Evolutionary conservation across 2,113 vertebrate genomes (phyloP), one percentile per base, ranked within the genome.

Genomic region (Meles meles): DNA sequence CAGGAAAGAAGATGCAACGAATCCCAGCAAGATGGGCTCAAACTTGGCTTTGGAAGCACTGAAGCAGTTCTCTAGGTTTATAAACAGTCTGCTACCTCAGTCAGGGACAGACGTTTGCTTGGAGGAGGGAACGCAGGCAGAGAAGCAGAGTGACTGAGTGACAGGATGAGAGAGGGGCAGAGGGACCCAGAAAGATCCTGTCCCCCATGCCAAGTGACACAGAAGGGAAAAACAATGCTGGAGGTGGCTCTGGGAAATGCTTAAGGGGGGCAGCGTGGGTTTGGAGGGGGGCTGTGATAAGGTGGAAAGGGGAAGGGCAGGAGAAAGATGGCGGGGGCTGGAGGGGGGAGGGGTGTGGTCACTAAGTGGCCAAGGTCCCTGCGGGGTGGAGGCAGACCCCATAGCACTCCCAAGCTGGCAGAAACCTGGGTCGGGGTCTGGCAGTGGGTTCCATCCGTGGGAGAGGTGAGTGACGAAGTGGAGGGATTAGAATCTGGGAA

Each of bases 331-430:
- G 95, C 92, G 90, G 92, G 97, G 94, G 90, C 91, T 89, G 37
- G 77, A 84, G 80, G 92, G 93, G 97, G 96, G 88, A 93, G 97
- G 96, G 98, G 97, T 96, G 98, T 97, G 97, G 98, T 90, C 97
- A 92, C 49, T 65, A 92, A 96, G 87, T 94, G 95, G 92, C 96
- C 94, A 86, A 96, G 83, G 86, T 95, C 69, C 86, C 93, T 47
- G 55, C 25, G 17, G 79, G 37, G n/a, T 67, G 90, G 79, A 88
- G 71, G 71, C 47, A 77, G 86, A 98, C 77, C 95, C 96, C 88
- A 83, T 4, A 85, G 80, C 83, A 93, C 93, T 84, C 42, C 47
- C 61, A 61, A 76, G 71, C 39, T 37, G 72, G 55, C n/a, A 90
- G 79, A 37, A 80, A 88, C 37, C 79, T 44, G 76, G 84, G 88